Percentiles rank a stretch among this genome's conserved stretches.
phyloP scores from a whole-genome alignment of 1,140 invertebrate genomes.

The Cotesia vestalis region DNA sequence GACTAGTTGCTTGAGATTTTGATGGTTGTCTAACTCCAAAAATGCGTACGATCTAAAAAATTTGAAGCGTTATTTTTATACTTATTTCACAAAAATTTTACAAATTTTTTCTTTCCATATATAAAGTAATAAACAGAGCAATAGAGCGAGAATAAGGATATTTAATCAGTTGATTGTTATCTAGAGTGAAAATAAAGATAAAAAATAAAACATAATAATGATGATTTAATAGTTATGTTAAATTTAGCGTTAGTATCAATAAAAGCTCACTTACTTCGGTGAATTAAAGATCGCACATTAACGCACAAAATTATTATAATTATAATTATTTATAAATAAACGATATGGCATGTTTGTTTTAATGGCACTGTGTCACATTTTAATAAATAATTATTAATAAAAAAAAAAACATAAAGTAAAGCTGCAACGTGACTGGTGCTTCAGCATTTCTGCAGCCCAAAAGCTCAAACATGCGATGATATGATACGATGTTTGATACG shows the following conservation, averaged over 20 bases:
- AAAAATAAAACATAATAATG: constrained; percentile 1
- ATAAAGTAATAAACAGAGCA: constrained; percentile 10
- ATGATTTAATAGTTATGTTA: constrained; percentile 1
- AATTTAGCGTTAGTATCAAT: constrained; percentile 39
- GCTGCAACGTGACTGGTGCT: neutral
- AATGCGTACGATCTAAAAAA: constrained; percentile 28
- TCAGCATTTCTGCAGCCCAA: constrained; percentile 41
- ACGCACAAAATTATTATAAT: constrained; percentile 21
- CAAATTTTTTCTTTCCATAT: neutral
- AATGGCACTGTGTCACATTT: constrained; percentile 14
- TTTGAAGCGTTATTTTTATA: constrained; percentile 7
- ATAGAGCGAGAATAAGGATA: constrained; percentile 24
- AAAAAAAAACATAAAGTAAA: constrained; percentile 27
- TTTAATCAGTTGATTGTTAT: neutral
- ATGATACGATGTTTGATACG: constrained; percentile 35
- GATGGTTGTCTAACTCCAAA: constrained; percentile 17
- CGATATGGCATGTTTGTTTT: neutral
- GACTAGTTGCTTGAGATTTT: constrained; percentile 32
- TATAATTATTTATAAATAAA: constrained; percentile 22
- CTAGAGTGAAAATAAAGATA: constrained; percentile 23
- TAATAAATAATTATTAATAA: neutral
- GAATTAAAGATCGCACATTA: constrained; percentile 7
- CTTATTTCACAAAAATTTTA: constrained; percentile 1
- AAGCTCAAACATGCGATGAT: constrained; percentile 50
- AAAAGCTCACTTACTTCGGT: constrained; percentile 46